phyloP scores from a whole-genome alignment of 2,113 vertebrate species.

The Pelodiscus sinensis region DNA sequence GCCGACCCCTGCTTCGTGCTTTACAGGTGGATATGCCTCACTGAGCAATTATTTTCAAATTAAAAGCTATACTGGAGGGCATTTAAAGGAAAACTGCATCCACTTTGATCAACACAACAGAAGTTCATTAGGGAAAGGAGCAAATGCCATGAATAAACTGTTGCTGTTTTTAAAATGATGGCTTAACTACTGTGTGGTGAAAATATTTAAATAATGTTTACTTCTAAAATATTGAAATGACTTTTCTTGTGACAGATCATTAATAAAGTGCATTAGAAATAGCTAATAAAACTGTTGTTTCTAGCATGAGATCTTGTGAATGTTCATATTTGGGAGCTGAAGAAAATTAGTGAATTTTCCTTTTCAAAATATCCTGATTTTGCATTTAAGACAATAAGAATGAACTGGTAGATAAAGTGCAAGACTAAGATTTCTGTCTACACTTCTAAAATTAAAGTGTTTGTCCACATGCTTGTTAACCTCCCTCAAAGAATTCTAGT shows the following conservation, averaged over 20 bases:
- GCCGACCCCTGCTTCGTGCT: background rate
- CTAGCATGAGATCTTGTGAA: background rate
- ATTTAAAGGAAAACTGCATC: background rate
- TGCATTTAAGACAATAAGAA: background rate
- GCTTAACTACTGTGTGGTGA: background rate
- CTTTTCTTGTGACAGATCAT: background rate
- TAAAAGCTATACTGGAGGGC: background rate
- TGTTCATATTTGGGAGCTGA: background rate
- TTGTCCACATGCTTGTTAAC: no score
- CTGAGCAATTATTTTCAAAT: background rate
- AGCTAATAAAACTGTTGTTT: background rate
- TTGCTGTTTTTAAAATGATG: background rate
- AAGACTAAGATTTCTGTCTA: background rate
- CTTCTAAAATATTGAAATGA: background rate
- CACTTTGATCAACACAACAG: background rate
- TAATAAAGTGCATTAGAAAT: background rate
- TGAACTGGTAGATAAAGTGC: background rate
- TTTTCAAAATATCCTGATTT: background rate
- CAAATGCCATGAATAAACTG: background rate
- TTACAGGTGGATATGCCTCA: background rate
- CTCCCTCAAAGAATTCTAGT: no score
- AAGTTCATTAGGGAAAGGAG: background rate
- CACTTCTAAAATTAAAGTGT: no score
- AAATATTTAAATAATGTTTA: background rate
- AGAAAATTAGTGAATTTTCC: background rate